Evolutionary conservation across 2,113 vertebrate species (phyloP).

Genomic region (Callipepla squamata): DNA sequence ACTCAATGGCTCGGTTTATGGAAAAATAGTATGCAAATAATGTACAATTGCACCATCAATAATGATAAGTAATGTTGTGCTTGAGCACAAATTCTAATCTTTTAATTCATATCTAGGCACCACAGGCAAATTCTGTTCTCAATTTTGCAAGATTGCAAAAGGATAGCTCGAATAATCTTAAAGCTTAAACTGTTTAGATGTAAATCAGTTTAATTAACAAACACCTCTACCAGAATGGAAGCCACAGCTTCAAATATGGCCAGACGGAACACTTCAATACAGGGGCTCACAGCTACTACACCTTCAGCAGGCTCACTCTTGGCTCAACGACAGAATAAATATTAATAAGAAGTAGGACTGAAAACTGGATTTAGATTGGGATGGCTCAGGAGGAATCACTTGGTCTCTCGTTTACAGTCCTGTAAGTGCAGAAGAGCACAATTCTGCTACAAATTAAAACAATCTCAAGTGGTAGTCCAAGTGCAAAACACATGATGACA

Average conservation of each 20-base stretch:
- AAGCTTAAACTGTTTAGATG: constrained; percentile 18
- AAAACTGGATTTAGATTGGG: background rate
- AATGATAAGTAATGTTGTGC: background rate
- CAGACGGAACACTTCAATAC: background rate
- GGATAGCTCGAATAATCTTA: background rate
- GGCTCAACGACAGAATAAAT: background rate
- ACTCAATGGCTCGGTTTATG: constrained; percentile 2
- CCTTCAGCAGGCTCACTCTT: background rate
- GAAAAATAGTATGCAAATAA: constrained; percentile 3
- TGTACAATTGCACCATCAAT: background rate
- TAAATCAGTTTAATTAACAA: constrained; percentile 47
- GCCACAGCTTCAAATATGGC: background rate
- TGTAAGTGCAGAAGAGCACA: background rate
- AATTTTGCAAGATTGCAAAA: background rate
- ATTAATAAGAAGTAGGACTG: background rate
- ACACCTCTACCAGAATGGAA: background rate
- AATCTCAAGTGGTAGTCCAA: background rate
- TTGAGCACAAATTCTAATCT: constrained; percentile 3
- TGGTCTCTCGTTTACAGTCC: background rate
- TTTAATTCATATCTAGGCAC: background rate
- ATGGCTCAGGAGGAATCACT: background rate
- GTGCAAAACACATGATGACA: background rate
- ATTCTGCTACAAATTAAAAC: background rate
- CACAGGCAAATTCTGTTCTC: background rate
- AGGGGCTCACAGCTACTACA: background rate